These are phyloP conservation scores for Crambe crambe DNA, from an alignment of 37 sponge, comb jelly and placozoan species.

Conservation along the genomic window DNA sequence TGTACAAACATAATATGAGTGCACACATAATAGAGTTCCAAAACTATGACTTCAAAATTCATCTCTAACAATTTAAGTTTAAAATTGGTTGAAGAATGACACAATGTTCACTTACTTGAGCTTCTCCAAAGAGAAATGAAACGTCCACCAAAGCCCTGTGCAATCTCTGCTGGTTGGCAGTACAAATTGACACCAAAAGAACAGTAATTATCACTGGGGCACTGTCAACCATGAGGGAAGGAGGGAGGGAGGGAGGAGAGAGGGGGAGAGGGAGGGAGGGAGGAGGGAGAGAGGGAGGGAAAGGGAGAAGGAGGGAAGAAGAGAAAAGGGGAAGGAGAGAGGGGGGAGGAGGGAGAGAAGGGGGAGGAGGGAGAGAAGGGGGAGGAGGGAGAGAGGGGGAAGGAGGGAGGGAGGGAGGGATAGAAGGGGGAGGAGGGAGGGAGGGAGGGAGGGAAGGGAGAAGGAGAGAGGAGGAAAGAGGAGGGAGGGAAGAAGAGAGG, in stretches of 20 bases:
- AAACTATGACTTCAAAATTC: too few species aligned
- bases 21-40: background rate
- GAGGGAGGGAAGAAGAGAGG: slow-evolving; percentile 62
- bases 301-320: too few species aligned
- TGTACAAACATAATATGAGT: background rate
- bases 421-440: slow-evolving; percentile 47
- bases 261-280: background rate
- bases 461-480: background rate
- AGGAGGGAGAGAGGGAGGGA: background rate
- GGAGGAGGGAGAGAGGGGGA: too few species aligned
- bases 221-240: background rate
- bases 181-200: slow-evolving; percentile 31
- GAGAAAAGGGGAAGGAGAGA: too few species aligned
- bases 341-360: too few species aligned
- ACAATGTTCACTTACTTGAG: slow-evolving; percentile 32
- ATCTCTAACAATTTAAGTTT: too few species aligned
- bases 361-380: too few species aligned
- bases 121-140: slow-evolving; percentile 46
- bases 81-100: background rate
- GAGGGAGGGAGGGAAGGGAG: slow-evolving; percentile 24
- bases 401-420: too few species aligned
- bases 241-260: background rate
- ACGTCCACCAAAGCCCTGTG: slow-evolving; percentile 26
- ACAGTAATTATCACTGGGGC: slow-evolving; percentile 36
- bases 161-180: background rate